Conservation (phyloP, 2,888 invertebrate genomes). For the Empis stercorea region DNA sequence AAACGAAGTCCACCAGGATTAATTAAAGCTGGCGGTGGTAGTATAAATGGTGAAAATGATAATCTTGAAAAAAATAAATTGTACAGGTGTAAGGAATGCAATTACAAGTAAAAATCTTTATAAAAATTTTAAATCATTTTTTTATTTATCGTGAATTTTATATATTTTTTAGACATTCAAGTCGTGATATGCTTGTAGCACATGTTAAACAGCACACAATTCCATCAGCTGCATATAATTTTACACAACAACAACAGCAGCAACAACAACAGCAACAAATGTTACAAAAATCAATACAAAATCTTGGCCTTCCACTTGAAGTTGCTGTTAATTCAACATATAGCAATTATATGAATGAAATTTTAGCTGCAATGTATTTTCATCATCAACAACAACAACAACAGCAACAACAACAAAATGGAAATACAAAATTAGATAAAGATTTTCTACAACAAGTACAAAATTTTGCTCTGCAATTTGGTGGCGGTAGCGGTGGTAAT, state of each 20-base stretch:
- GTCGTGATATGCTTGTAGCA: constrained; percentile 48
- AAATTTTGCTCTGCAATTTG: constrained; percentile 1
- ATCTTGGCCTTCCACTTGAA: constrained; percentile 22
- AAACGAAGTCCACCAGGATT: constrained; percentile 39
- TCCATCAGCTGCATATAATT: background rate
- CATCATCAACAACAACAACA: constrained; percentile 12
- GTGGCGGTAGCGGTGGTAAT: constrained; percentile 5
- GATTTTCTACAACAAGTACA: background rate
- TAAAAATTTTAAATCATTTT: background rate
- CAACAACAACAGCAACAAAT: constrained; percentile 10
- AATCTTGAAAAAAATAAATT: constrained; percentile 53
- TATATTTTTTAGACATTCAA: constrained; percentile 40
- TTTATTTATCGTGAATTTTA: background rate
- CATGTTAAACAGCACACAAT: constrained; percentile 43
- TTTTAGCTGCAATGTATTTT: constrained; percentile 30
- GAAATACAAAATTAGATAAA: constrained; percentile 13
- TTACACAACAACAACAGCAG: constrained; percentile 7
- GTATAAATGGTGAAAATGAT: constrained; percentile 34
- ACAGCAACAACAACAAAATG: constrained; percentile 6
- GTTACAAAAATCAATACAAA: constrained; percentile 8
- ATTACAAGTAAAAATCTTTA: constrained; percentile 52
- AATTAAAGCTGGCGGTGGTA: constrained; percentile 50
- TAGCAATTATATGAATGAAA: constrained; percentile 31
- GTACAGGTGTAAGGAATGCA: constrained; percentile 86
- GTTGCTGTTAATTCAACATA: constrained; percentile 23